Evolutionary conservation across 1,140 invertebrate species (phyloP), one percentile per base, ranked within the genome.

Genomic region (Brachionus paranguensis): DNA sequence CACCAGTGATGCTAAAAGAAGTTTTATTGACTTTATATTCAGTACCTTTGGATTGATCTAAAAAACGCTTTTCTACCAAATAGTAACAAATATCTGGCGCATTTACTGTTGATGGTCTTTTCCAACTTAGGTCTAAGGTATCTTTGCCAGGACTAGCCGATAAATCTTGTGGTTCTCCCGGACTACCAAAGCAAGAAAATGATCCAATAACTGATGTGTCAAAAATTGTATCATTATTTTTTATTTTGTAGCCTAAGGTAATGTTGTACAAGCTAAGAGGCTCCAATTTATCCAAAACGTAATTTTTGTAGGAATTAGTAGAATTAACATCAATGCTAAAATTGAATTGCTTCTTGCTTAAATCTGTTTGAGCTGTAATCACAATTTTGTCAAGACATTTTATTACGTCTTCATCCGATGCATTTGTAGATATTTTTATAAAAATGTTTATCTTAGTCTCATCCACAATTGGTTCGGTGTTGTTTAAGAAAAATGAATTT

Each of bases 31-130:
- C 47, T 50, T 33, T 2, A 8, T 50, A 27, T 11, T 76, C 43
- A 50, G 17, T 24, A 53, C 17, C 14, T 37, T 81, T 60, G 11
- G 78, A 24, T 29, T 43, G 8, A 24, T 43, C 37, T 11, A 64
- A 68, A 68, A 45, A 60, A 12, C 53, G 78, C 24, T 24, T 81
- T 10, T 11, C 7, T 12, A 81, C 14, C 6, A 64, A 45, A 68
- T 81, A 81, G 45, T 81, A 81, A 45, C 78, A 81, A 64, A 81
- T 60, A 17, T 45, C 37, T 14, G 78, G 78, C 0, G 78, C 50
- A 1, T 60, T 60, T 37, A 81, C 12, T 7, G 20, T 47, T 11
- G 7, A 2, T 41, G 78, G 78, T 24, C 8, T 45, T 60, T 37
- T 68, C 78, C 78, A 81, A 20, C 33, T 64, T 3, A 64, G 6